These are phyloP conservation scores for Megathymus violae DNA, from an alignment of 1,140 invertebrate genomes.

Conservation along the genomic window DNA sequence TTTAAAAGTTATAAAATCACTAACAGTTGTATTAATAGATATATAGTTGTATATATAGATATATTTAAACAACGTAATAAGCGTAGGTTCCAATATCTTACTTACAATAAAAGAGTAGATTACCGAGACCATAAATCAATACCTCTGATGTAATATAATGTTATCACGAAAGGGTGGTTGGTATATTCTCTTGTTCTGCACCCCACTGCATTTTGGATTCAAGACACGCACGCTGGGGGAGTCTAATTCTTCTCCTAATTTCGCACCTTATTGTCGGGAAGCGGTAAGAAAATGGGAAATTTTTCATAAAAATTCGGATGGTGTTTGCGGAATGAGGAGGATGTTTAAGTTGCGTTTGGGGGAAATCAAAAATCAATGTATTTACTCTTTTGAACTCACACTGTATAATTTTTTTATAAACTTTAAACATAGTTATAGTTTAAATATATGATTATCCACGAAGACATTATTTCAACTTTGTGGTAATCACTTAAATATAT, in stretches of 20 bases:
- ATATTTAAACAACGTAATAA: too few species aligned
- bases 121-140: conserved; percentile 51
- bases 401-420: not conserved
- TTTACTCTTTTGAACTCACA: conserved; percentile 8
- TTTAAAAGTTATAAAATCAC: too few species aligned
- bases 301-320: conserved; percentile 71
- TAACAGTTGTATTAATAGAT: too few species aligned
- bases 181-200: conserved; percentile 47
- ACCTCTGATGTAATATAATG: conserved; percentile 46
- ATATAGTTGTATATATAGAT: too few species aligned
- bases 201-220: conserved; percentile 61
- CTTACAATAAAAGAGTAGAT: conserved; percentile 20
- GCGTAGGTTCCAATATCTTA: not conserved
- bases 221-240: conserved; percentile 63
- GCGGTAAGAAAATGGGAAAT: conserved; percentile 69
- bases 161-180: conserved; percentile 43
- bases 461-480: too few species aligned
- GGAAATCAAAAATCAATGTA: conserved; percentile 30
- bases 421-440: too few species aligned
- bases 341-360: conserved; percentile 28
- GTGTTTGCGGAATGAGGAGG: conserved; percentile 41
- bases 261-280: conserved; percentile 77
- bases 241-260: conserved; percentile 80
- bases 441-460: too few species aligned
- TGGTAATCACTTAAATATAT: too few species aligned